Conservation (phyloP, 2,113 vertebrate genomes). For the Caretta caretta region DNA sequence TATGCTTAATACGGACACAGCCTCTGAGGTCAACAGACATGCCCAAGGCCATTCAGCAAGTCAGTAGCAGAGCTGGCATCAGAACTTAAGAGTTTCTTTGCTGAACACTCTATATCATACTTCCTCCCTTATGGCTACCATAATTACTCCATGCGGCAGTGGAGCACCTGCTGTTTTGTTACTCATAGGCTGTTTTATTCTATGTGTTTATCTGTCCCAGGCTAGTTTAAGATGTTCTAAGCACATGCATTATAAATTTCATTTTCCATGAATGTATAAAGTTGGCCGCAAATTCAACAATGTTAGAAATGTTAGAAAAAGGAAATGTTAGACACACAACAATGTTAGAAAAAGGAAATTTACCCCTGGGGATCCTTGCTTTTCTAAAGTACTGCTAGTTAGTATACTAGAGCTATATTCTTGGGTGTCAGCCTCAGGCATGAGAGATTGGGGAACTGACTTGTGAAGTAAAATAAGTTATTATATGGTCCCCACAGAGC, state of each 20-base stretch:
- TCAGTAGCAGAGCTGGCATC: not conserved
- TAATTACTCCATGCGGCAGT: constrained; percentile 25
- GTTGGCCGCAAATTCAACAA: constrained; percentile 32
- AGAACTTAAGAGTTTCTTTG: not conserved
- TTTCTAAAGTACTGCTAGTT: constrained; percentile 34
- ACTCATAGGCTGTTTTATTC: constrained; percentile 40
- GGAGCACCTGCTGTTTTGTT: constrained; percentile 32
- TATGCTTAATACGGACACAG: rapidly evolving
- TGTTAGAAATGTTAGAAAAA: not conserved
- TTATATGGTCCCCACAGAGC: not conserved
- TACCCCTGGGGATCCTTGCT: constrained; percentile 32
- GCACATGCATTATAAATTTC: not conserved
- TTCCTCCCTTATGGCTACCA: constrained; percentile 2
- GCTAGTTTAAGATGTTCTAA: constrained; percentile 5
- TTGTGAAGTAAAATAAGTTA: not conserved
- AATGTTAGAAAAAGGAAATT: constrained; percentile 28
- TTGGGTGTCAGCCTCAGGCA: not conserved
- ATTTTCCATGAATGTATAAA: constrained; percentile 42
- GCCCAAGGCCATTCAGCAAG: not conserved
- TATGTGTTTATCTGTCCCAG: not conserved
- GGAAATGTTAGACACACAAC: constrained; percentile 2
- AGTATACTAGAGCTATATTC: not conserved
- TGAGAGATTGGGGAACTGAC: not conserved
- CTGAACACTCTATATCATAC: not conserved
- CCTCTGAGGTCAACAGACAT: not conserved